These are phyloP conservation scores for Coreius guichenoti DNA, from an alignment of 2,797 vertebrate genomes.

Conservation along the genomic window DNA sequence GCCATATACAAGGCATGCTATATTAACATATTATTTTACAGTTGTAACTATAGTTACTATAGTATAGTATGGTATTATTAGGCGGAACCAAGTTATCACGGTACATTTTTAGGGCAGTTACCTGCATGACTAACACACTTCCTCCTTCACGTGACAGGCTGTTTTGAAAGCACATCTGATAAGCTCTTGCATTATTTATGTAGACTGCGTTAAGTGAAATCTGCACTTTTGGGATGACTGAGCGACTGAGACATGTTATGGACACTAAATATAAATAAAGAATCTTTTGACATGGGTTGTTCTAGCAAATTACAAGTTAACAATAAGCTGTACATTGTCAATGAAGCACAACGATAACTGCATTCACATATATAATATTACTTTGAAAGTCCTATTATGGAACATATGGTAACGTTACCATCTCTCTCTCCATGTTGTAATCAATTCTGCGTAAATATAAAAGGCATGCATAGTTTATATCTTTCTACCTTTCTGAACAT, in stretches of 20 bases:
- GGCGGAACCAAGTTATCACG: no score
- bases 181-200: constrained; percentile 28
- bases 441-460: neutral
- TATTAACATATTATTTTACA: neutral
- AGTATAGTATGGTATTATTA: neutral
- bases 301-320: neutral
- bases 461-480: neutral
- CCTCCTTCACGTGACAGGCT: constrained; percentile 15
- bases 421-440: no score
- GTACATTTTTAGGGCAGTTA: neutral
- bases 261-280: neutral
- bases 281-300: neutral
- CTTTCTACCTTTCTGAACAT: constrained; percentile 59
- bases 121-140: neutral
- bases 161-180: neutral
- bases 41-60: neutral
- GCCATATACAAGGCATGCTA: neutral
- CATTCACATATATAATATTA: neutral
- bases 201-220: neutral
- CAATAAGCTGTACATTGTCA: neutral
- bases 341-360: neutral
- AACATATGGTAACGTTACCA: neutral
- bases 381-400: neutral
- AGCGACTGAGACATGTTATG: neutral
- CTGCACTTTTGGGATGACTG: constrained; percentile 6